phyloP scores from a whole-genome alignment of 1,140 invertebrate species.

The Pissodes strobi region DNA sequence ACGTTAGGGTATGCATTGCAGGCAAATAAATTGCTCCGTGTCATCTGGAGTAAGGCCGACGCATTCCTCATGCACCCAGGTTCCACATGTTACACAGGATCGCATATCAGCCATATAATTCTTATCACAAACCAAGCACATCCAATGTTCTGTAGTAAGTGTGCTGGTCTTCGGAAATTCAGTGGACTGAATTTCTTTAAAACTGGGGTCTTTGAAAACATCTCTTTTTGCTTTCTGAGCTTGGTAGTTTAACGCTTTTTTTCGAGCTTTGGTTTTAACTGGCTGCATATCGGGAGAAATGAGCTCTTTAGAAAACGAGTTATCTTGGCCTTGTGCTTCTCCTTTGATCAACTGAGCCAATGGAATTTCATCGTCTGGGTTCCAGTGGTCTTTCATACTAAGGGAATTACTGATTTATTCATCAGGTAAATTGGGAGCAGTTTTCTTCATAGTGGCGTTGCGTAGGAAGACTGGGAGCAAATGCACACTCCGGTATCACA shows the following conservation, averaged over 20 bases:
- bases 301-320: too few species aligned
- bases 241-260: constrained; percentile 16
- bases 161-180: constrained; percentile 3
- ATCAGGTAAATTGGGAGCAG: background rate
- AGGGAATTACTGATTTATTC: constrained; percentile 1
- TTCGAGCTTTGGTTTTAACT: constrained; percentile 7
- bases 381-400: constrained; percentile 12
- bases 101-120: constrained; percentile 10
- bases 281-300: too few species aligned
- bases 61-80: too few species aligned
- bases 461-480: background rate
- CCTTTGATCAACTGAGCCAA: too few species aligned
- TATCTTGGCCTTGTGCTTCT: background rate
- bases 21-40: constrained; percentile 18
- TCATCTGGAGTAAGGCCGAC: too few species aligned
- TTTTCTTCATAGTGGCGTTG: constrained; percentile 8
- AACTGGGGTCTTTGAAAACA: constrained; percentile 12
- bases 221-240: constrained; percentile 13
- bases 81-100: constrained; percentile 14
- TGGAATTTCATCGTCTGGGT: too few species aligned
- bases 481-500: constrained; percentile 2
- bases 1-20: background rate
- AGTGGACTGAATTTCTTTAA: constrained; percentile 7
- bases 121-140: constrained; percentile 11
- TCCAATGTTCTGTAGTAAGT: constrained; percentile 7